Evolutionary conservation across 2,888 invertebrate species (phyloP), one percentile per base, ranked within the genome.

Genomic region (Ryuthela nishihirai): DNA sequence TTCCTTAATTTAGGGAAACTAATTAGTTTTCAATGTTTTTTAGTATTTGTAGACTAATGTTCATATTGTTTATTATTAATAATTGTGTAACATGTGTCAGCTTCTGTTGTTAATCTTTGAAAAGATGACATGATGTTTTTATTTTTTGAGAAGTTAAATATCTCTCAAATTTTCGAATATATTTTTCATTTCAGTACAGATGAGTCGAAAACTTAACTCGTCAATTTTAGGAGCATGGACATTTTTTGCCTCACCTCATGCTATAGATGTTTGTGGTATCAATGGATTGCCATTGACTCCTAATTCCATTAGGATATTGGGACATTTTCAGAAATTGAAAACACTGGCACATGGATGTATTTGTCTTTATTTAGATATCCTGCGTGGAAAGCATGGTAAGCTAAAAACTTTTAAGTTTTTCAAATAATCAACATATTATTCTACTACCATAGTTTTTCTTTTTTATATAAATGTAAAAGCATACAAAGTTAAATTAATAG

Each of bases 201-300:
- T 58, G 56, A 36, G 17, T 23, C 26, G 17, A n/a, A 58, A 52
- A 36, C 36, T 23, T 25, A 40, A 41, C 25, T n/a, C 46, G 10
- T 21, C 40, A 58, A 60, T 60, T 9, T 39, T 72, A 70, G 72
- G 68, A 69, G 50, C 74, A 17, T 59, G 62, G 62, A 62, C 62
- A 25, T 62, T 59, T 49, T 54, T 59, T 54, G 62, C 62, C 26
- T 58, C 62, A 20, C 48, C 62, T 36, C 62, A 59, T 50, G 49
- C 58, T 20, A 50, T 53, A 12, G 64, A 66, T 45, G 45, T 85
- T 47, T 97, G 95, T 75, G 95, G 95, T 9, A 90, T 89, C 66
- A 98, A 98, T 77, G 97, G 98, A 1, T 77, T 98, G 42, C 98
- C 98, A 0, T 78, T 97, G 18, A 97, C 97, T 1, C 95, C 97